These are phyloP conservation scores for Brachyhypopomus occidentalis DNA, from an alignment of 2,113 vertebrate genomes.

Conservation along the genomic window DNA sequence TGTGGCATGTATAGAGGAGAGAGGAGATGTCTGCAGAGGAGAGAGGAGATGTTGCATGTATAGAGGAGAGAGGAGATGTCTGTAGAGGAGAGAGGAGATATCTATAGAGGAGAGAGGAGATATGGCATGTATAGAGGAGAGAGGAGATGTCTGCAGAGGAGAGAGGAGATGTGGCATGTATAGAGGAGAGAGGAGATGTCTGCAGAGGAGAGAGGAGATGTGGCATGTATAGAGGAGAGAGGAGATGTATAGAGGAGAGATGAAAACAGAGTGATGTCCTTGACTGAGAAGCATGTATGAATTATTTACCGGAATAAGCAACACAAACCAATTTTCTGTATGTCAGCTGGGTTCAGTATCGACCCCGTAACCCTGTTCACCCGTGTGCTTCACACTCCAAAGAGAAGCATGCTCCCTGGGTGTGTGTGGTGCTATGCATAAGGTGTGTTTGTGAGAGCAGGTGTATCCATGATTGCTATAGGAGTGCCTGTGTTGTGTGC, in stretches of 20 bases:
- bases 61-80: too few species aligned
- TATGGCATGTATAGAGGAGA: constrained; percentile 45
- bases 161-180: constrained; percentile 34
- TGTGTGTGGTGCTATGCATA: constrained; percentile 13
- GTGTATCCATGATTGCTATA: constrained; percentile 4
- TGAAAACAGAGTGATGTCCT: constrained; percentile 36
- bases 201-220: constrained; percentile 43
- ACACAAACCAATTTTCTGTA: constrained; percentile 43
- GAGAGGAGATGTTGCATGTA: too few species aligned
- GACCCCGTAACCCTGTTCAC: constrained; percentile 43
- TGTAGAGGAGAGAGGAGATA: constrained; percentile 7
- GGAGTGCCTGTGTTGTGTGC: background rate
- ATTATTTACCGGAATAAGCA: constrained; percentile 51
- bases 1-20: background rate
- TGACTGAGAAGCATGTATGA: constrained; percentile 47
- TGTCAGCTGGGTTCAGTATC: constrained; percentile 44
- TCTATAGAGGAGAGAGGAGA: constrained; percentile 48
- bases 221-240: constrained; percentile 19
- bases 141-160: constrained; percentile 44
- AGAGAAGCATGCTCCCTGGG: constrained; percentile 8
- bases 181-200: constrained; percentile 37
- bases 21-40: background rate
- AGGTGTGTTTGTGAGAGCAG: background rate
- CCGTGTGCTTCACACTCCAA: constrained; percentile 32
- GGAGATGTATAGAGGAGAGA: constrained; percentile 30